Percentiles rank a stretch among this genome's conserved stretches.
phyloP scores from a whole-genome alignment of 2,797 vertebrate species.

The Poecilia gillii region DNA sequence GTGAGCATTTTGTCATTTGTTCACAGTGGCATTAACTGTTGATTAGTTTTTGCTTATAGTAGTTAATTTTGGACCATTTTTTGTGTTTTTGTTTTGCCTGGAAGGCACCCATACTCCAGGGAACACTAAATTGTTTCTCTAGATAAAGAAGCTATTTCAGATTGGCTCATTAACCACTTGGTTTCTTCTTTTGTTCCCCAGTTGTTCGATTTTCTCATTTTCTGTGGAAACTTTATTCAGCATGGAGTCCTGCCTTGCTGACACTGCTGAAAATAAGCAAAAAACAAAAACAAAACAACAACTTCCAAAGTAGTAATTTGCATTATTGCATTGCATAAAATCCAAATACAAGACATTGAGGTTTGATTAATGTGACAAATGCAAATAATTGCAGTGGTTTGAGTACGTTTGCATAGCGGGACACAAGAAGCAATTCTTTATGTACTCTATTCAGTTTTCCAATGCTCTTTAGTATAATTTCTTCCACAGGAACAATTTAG shows the following conservation, averaged over 20 bases:
- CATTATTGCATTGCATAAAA: neutral
- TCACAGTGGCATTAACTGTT: neutral
- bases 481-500: neutral
- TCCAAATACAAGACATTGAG: neutral
- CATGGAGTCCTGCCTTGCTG: neutral
- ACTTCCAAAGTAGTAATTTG: neutral
- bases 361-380: neutral
- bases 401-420: neutral
- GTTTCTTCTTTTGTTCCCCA: neutral
- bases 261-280: neutral
- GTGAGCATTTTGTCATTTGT: conserved; percentile 8
- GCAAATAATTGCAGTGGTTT: neutral
- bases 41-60: neutral
- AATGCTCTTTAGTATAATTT: neutral
- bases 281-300: neutral
- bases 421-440: neutral
- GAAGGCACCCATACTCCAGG: neutral
- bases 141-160: neutral
- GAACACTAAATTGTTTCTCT: neutral
- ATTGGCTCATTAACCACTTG: neutral
- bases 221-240: neutral
- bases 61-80: neutral
- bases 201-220: neutral
- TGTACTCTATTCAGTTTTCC: neutral
- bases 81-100: neutral